These are phyloP conservation scores for Shargacucullia verbasci DNA, from an alignment of 2,888 invertebrate genomes.

Conservation along the genomic window DNA sequence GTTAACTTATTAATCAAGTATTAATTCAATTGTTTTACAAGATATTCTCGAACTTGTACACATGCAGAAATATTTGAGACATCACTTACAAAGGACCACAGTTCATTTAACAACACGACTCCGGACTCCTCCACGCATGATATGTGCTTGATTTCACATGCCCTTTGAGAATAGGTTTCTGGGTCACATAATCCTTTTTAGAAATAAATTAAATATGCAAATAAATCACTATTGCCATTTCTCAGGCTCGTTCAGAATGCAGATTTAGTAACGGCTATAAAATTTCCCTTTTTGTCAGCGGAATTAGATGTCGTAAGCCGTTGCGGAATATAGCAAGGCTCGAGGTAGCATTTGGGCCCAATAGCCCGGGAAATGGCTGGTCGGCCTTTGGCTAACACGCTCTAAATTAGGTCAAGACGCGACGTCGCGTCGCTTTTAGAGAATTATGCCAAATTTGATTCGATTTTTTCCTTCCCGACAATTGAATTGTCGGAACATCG, in stretches of 20 bases:
- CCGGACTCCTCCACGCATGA: constrained; percentile 54
- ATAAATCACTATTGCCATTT: constrained; percentile 21
- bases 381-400: constrained; percentile 65
- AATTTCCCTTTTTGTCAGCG: constrained; percentile 69
- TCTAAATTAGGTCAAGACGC: constrained; percentile 78
- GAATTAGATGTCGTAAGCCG: constrained; percentile 72
- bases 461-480: constrained; percentile 56
- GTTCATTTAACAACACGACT: constrained; percentile 64
- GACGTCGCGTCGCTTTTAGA: constrained; percentile 65
- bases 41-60: constrained; percentile 16
- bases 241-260: constrained; percentile 40
- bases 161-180: constrained; percentile 40
- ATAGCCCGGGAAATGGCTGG: constrained; percentile 72
- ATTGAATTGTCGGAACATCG: constrained; percentile 40
- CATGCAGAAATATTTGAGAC: constrained; percentile 26
- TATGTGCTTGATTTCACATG: constrained; percentile 50
- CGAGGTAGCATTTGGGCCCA: constrained; percentile 73
- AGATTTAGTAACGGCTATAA: constrained; percentile 61
- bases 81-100: constrained; percentile 51
- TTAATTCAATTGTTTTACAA: too few relatives aligned
- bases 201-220: constrained; percentile 33
- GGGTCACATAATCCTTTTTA: constrained; percentile 43
- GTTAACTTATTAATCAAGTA: too few relatives aligned
- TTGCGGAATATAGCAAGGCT: constrained; percentile 60
- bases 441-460: constrained; percentile 68